Conservation (phyloP, 35 echinoderm and acorn worm species). For the Hemicentrotus pulcherrimus region DNA sequence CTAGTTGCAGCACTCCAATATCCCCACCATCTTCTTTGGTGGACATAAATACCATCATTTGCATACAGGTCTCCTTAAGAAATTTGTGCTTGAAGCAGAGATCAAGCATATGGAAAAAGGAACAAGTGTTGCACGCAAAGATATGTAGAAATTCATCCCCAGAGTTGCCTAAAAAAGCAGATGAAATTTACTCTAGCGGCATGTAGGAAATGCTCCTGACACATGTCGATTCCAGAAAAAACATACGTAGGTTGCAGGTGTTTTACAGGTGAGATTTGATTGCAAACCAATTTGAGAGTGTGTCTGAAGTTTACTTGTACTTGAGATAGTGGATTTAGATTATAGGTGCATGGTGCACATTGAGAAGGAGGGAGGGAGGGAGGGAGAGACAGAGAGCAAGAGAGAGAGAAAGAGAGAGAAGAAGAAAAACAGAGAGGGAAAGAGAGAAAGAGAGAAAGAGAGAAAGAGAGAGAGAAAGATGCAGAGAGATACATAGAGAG, state of each 20-base stretch:
- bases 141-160: background rate
- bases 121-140: conserved; percentile 17
- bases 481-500: background rate
- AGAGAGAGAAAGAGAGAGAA: background rate
- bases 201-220: conserved; percentile 21
- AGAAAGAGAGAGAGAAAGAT: background rate
- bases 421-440: no score
- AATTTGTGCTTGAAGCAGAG: background rate
- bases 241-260: conserved; percentile 31
- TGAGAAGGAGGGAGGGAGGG: background rate
- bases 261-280: conserved; percentile 46
- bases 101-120: conserved; percentile 13
- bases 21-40: no score
- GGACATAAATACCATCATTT: no score
- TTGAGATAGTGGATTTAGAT: background rate
- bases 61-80: background rate
- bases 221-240: conserved; percentile 23
- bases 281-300: conserved; percentile 34
- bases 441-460: background rate
- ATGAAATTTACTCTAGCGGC: conserved; percentile 33
- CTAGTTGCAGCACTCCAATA: no score
- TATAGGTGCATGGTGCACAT: background rate
- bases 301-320: background rate
- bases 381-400: background rate
- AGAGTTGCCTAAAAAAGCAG: background rate